Percentiles rank a stretch among this genome's conserved stretches.
phyloP scores from a whole-genome alignment of 2,888 invertebrate genomes.

The Drepanosiphum platanoidis region DNA sequence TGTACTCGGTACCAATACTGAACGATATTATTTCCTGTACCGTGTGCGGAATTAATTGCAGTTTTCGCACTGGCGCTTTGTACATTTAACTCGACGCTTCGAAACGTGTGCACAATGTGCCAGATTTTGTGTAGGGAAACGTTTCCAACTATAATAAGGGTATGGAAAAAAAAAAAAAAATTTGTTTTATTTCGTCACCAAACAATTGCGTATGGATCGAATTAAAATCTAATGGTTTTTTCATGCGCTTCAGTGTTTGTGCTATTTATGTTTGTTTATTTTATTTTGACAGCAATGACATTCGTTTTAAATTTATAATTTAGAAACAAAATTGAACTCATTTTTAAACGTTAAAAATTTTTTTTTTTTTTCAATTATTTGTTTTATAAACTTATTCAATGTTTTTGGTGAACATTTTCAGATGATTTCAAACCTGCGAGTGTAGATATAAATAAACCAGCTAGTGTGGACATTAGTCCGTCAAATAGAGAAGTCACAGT shows the following conservation, averaged over 20 bases:
- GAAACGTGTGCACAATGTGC: background rate
- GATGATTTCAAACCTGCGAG: slow-evolving; percentile 99
- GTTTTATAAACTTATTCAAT: slow-evolving; percentile 1
- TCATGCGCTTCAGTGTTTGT: background rate
- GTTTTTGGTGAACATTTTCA: slow-evolving; percentile 69
- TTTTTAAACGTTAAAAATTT: no score
- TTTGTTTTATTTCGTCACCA: background rate
- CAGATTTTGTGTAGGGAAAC: background rate
- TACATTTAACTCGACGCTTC: background rate
- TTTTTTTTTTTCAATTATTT: background rate
- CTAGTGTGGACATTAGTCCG: slow-evolving; percentile 87
- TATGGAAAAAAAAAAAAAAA: background rate
- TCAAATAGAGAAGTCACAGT: slow-evolving; percentile 88
- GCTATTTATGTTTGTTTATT: no score
- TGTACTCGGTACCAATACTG: background rate
- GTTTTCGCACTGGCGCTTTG: background rate
- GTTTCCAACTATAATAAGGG: background rate
- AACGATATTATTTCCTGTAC: background rate
- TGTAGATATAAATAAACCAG: slow-evolving; percentile 91
- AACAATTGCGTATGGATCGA: slow-evolving; percentile 21
- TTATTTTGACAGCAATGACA: no score
- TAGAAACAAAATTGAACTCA: no score
- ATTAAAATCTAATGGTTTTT: background rate
- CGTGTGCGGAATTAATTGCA: no score
- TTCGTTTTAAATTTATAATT: no score